Evolutionary conservation across 2,888 invertebrate genomes (phyloP).

Genomic region (Drosophila nr. medialis): DNA sequence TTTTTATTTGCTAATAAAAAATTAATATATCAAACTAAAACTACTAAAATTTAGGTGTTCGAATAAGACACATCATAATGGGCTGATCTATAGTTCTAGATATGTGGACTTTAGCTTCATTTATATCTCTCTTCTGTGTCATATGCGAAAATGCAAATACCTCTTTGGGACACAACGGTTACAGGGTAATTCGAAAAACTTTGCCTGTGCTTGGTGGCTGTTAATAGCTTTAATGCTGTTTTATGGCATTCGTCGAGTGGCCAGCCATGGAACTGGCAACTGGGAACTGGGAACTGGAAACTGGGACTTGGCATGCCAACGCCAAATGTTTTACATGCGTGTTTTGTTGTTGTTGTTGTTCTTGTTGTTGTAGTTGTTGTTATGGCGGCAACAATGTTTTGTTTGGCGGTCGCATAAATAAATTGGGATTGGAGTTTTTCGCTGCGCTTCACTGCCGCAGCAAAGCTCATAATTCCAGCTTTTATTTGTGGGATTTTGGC

Average conservation of each 20-base stretch:
- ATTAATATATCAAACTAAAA: no score
- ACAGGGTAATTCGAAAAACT: slow-evolving; percentile 43
- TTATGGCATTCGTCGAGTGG: slow-evolving; percentile 76
- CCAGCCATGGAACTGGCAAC: slow-evolving; percentile 41
- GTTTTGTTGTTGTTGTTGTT: slow-evolving; percentile 46
- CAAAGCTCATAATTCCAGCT: slow-evolving; percentile 80
- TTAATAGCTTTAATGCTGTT: slow-evolving; percentile 78
- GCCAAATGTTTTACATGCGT: slow-evolving; percentile 78
- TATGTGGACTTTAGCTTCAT: background rate
- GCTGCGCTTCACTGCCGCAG: slow-evolving; percentile 34
- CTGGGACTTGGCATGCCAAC: slow-evolving; percentile 72
- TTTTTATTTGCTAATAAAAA: no score
- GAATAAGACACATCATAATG: background rate
- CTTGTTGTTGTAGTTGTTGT: slow-evolving; percentile 35
- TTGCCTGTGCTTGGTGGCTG: slow-evolving; percentile 50
- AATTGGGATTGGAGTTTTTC: slow-evolving; percentile 66
- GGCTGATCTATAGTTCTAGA: background rate
- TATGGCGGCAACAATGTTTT: slow-evolving; percentile 73
- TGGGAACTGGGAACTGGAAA: slow-evolving; percentile 11
- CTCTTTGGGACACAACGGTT: background rate
- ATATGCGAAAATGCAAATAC: background rate
- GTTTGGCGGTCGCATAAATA: slow-evolving; percentile 74
- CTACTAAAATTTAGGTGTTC: background rate
- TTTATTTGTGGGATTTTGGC: slow-evolving; percentile 79
- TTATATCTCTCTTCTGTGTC: background rate